These are phyloP conservation scores for Zoanthus gigantus DNA, from an alignment of 92 coral and sea anemone species.

Conservation along the genomic window DNA sequence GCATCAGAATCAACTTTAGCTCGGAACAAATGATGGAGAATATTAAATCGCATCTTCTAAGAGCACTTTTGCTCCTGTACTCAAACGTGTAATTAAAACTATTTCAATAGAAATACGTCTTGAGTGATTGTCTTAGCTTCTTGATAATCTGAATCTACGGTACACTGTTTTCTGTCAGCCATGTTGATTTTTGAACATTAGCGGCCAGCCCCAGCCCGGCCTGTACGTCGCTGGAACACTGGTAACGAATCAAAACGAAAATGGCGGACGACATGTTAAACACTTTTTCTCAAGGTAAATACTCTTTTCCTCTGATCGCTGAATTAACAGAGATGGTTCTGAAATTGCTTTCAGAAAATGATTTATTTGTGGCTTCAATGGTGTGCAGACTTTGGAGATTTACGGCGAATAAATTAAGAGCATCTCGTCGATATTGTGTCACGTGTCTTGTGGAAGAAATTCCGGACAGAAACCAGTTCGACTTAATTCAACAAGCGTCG, in stretches of 20 bases:
- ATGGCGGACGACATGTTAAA: neutral
- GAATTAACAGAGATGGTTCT: constrained; percentile 74
- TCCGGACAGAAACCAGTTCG: constrained; percentile 18
- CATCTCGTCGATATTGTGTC: constrained; percentile 63
- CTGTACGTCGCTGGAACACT: neutral
- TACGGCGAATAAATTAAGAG: constrained; percentile 67
- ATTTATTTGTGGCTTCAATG: constrained; percentile 65
- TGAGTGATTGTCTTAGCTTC: neutral
- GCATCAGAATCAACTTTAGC: constrained; percentile 78
- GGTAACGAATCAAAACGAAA: neutral
- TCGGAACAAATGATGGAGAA: constrained; percentile 78
- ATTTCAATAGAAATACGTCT: neutral
- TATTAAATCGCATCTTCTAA: constrained; percentile 71
- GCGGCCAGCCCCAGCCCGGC: neutral
- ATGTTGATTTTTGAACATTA: constrained; percentile 47
- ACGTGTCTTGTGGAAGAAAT: constrained; percentile 22
- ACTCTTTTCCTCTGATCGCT: constrained; percentile 32
- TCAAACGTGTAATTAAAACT: neutral
- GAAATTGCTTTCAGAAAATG: constrained; percentile 70
- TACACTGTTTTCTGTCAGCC: constrained; percentile 44
- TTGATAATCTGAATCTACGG: neutral
- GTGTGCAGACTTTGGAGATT: constrained; percentile 80
- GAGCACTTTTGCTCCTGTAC: neutral
- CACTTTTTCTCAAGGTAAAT: neutral
- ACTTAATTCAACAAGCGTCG: constrained; percentile 10